Conservation (phyloP, 2,113 vertebrate genomes). For the Melanerpes formicivorus region DNA sequence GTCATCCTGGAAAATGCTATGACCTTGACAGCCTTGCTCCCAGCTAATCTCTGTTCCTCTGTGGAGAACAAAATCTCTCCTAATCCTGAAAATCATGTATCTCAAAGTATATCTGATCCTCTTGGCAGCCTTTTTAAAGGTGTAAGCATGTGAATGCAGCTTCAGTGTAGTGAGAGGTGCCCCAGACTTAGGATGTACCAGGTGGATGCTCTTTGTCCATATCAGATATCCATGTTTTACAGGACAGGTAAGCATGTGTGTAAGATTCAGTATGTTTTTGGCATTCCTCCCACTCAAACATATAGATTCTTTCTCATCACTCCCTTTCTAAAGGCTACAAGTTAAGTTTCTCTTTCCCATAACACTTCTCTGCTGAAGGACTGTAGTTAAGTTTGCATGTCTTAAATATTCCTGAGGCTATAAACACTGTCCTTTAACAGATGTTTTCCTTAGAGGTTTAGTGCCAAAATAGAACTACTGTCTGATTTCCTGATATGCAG, state of each 20-base stretch:
- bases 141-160: background rate
- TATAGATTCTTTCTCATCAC: background rate
- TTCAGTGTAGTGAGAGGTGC: background rate
- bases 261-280: background rate
- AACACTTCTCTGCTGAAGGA: background rate
- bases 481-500: background rate
- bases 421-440: background rate
- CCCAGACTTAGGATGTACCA: background rate
- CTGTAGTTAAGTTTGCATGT: background rate
- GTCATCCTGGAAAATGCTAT: background rate
- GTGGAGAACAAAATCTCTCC: constrained; percentile 19
- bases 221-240: background rate
- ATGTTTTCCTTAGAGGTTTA: background rate
- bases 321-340: background rate
- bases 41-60: background rate
- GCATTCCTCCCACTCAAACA: background rate
- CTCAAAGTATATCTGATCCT: background rate
- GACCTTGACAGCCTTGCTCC: background rate
- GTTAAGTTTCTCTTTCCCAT: background rate
- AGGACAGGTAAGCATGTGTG: background rate
- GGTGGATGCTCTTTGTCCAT: background rate
- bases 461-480: background rate
- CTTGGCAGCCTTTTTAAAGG: background rate
- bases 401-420: background rate
- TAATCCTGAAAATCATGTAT: constrained; percentile 17